These are phyloP conservation scores for Corythornis cristatus DNA, from an alignment of 2,113 vertebrate genomes.

Conservation along the genomic window DNA sequence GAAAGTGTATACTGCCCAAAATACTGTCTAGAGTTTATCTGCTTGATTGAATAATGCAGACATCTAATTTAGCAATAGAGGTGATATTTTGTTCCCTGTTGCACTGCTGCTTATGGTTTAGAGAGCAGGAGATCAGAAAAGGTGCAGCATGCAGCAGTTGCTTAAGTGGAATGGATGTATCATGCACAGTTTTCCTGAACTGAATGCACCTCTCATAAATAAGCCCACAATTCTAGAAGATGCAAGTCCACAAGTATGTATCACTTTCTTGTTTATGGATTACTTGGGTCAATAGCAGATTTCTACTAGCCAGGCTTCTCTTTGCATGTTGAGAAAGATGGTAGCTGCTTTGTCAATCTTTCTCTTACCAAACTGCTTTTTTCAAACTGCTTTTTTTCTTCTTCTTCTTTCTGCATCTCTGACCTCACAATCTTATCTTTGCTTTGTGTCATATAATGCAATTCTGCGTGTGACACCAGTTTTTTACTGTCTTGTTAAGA, in stretches of 20 bases:
- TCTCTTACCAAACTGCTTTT: background rate
- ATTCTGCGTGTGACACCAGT: too few species aligned
- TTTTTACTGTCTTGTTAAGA: background rate
- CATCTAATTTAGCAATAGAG: accelerated
- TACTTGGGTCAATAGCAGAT: background rate
- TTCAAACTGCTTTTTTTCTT: background rate
- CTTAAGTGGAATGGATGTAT: background rate
- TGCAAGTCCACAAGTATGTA: background rate
- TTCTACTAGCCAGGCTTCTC: background rate
- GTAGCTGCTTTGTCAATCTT: background rate
- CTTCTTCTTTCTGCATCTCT: too few species aligned
- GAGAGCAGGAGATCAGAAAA: background rate
- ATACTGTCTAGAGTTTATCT: background rate
- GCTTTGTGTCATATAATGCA: too few species aligned
- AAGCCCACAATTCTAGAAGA: background rate
- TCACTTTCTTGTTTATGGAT: accelerated
- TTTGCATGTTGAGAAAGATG: background rate
- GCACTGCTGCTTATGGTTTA: background rate
- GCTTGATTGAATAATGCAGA: background rate
- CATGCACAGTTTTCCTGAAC: background rate
- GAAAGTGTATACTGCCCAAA: background rate
- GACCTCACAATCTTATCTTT: background rate
- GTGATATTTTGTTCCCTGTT: background rate
- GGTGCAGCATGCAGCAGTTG: background rate
- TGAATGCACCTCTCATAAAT: background rate